A percentile compares a stretch with the other conserved stretches of the same genome.
Conservation (phyloP, 2,113 vertebrate genomes). For the Archocentrus centrarchus region DNA sequence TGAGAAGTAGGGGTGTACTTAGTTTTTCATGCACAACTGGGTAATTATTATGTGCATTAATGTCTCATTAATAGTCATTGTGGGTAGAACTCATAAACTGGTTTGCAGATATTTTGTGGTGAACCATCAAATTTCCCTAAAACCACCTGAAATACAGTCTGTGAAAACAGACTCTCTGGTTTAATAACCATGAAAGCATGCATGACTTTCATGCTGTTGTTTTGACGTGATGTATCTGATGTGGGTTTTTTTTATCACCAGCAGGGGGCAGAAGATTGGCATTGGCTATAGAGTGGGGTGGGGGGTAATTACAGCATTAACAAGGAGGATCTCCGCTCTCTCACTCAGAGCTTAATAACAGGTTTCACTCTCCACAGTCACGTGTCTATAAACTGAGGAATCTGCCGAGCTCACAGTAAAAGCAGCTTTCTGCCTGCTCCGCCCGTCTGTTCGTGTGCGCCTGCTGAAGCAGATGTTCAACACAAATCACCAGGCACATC, state of each 20-base stretch:
- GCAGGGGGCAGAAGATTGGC: too few species aligned
- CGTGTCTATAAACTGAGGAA: constrained; percentile 35
- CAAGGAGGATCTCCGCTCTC: neutral
- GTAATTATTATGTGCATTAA: too few species aligned
- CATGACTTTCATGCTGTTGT: too few species aligned
- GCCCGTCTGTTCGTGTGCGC: neutral
- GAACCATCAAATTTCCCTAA: neutral
- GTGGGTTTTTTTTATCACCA: too few species aligned
- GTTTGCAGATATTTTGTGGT: neutral
- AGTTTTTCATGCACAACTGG: too few species aligned
- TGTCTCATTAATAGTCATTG: too few species aligned
- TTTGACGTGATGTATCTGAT: too few species aligned
- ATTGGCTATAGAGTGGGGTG: too few species aligned
- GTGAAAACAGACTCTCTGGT: neutral
- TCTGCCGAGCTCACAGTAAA: neutral
- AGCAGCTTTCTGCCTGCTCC: neutral
- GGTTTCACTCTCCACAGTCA: neutral
- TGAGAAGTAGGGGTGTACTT: too few species aligned
- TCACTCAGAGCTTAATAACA: neutral
- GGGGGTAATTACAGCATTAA: neutral
- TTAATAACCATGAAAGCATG: neutral
- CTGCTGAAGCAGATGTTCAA: constrained; percentile 36
- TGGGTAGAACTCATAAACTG: neutral
- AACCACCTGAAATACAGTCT: rapidly evolving
- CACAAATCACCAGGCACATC: neutral